Base-by-base conservation (phyloP, 2,888 invertebrate genomes). In the Aethes cnicana region DNA sequence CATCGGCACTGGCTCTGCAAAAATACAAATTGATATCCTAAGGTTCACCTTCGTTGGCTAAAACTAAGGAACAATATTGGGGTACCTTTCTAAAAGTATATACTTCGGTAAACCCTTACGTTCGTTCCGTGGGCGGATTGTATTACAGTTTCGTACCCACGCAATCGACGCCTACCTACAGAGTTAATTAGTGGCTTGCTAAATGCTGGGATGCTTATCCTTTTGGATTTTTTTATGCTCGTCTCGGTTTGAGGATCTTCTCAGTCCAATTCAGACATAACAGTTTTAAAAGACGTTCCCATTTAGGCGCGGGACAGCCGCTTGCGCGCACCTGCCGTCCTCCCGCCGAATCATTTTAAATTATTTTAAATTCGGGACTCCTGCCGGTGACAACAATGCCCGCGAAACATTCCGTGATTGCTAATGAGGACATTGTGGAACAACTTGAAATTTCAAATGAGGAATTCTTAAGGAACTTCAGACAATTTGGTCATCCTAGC, bases 401-500 rank as follows among this genome's bases (percentile, higher is more conserved):
- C 75, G 69, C 78, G 78, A 74, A 82, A 83, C 81, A 85, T 78
- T 82, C 76, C 66, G 73, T 79, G 83, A 85, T 84, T 85, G 84
- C 82, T 84, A 86, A 86, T 85, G 83, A 86, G 84, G 72, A 80
- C 80, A 81, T 82, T 82, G 79, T 79, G 73, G 77, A 73, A 74
- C 74, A 78, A 78, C 72, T 81, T 74, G 77, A 74, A 78, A 46
- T 52, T 52, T 52, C 49, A 33, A 54, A 42, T 43, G 39, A 49
- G 39, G 43, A 53, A 53, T 54, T 47, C 50, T 26, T 37, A 37
- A 37, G 44, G 16, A 49, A 30, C 30, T 43, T 50, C 43, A 12
- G 43, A 28, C 12, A 43, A 43, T 50, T 37, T 43, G 43, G 50
- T 43, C 17, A 36, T 50, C 36, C 36, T 35, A 23, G 43, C 30